Base-by-base conservation (phyloP, 23 tunicate genomes). In the Halocynthia roretzi region DNA sequence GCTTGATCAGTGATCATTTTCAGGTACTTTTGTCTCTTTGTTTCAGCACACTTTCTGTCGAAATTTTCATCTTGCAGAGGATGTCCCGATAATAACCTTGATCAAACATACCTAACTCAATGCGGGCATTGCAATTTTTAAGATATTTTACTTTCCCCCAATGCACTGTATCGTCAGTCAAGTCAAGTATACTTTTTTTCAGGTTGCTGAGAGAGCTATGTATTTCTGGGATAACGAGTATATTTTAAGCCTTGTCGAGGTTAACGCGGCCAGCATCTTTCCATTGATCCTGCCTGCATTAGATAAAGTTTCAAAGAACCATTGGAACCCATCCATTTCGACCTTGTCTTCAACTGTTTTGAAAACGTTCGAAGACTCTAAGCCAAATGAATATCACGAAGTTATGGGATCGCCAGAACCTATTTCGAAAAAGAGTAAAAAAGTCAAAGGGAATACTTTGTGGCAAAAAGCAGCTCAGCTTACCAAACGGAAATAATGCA, bases 171-270 rank as follows among this genome's bases (percentile, higher is more conserved):
- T 14, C 64, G 4, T 15, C 4, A 31, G 44, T 31, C 44, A 31
- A 1, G 44, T 31, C 44, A 31, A 31, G 44, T 31, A 31, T 11
- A 76, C n/a, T 6, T 10, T 14, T 44, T 68, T 69, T 51, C 54
- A 80, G 83, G 83, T 80, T 44, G 68, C 70, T 10, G 83, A 80
- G 54, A 61, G 83, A 10, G 89, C 97, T 8, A 50, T 90, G 40
- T 90, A 71, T 62, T 90, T 78, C 77, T 90, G 89, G 86, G 97
- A 90, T 62, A 90, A 90, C 86, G 97, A 90, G 67, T 90, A 90
- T 76, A 84, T 90, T 14, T 80, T 90, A 7, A 83, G 88, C 48
- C 61, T 84, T 14, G 56, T 89, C 54, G 96, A 89, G 70, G 82
- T 72, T 17, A 80, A 76, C 68, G 75, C 82, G 8, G 52, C 54